Conservation (phyloP, 37 sponge, comb jelly and placozoan species). For the Geodia barretti region DNA sequence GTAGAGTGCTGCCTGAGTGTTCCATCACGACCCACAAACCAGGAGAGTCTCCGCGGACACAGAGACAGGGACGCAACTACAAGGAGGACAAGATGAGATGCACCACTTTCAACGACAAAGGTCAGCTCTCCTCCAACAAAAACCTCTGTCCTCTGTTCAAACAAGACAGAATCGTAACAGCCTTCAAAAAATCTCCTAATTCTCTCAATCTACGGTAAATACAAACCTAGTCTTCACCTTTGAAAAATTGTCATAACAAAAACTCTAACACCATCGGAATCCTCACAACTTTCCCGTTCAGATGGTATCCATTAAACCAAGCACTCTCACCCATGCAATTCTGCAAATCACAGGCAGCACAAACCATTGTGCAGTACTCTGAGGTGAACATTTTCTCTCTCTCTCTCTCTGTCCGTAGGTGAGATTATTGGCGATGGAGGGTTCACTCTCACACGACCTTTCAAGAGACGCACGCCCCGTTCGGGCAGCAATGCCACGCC, state of each 20-base stretch:
- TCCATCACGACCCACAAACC: neutral
- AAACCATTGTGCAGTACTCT: too few relatives aligned
- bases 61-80: conserved; percentile 39
- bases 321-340: too few relatives aligned
- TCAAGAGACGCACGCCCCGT: neutral
- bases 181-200: neutral
- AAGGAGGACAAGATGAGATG: conserved; percentile 49
- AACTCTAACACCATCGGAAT: too few relatives aligned
- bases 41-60: conserved; percentile 1
- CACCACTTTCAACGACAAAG: neutral
- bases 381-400: too few relatives aligned
- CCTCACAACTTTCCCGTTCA: too few relatives aligned
- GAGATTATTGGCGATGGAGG: neutral
- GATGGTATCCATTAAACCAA: too few relatives aligned
- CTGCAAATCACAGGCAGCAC: too few relatives aligned
- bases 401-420: too few relatives aligned
- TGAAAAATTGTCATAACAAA: too few relatives aligned
- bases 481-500: neutral
- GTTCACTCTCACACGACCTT: neutral
- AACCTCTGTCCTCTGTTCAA: neutral
- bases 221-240: neutral
- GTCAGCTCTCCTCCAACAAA: neutral
- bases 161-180: neutral
- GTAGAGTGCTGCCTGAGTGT: conserved; percentile 26
- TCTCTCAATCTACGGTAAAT: neutral